Evolutionary conservation across 2,797 vertebrate genomes (phyloP).

Genomic region (Hoplostethus atlanticus): DNA sequence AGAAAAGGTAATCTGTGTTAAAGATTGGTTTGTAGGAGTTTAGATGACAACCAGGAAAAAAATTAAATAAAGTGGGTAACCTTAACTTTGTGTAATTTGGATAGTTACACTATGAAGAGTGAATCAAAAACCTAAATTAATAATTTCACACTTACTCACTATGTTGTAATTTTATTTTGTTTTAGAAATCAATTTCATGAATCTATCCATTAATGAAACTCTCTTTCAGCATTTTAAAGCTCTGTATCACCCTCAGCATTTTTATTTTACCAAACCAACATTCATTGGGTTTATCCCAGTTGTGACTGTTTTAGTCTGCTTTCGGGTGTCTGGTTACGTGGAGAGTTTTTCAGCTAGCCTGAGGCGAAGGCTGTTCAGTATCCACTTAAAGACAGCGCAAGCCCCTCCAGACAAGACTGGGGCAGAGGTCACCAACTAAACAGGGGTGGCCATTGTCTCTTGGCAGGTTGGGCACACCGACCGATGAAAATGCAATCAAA

Average conservation of each 20-base stretch:
- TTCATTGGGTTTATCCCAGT: conserved; percentile 29
- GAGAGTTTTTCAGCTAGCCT: conserved; percentile 79
- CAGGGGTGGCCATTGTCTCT: conserved; percentile 83
- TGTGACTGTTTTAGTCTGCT: conserved; percentile 58
- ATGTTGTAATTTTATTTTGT: background rate
- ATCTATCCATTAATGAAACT: background rate
- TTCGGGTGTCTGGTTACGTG: conserved; percentile 81
- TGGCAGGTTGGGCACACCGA: conserved; percentile 84
- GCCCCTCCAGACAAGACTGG: conserved; percentile 82
- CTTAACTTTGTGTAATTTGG: background rate
- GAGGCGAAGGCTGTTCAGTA: conserved; percentile 83
- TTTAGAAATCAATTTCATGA: background rate
- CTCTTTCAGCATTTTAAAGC: background rate
- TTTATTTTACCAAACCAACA: conserved; percentile 5
- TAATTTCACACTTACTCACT: background rate
- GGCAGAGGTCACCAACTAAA: conserved; percentile 85
- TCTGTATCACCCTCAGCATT: conserved; percentile 1
- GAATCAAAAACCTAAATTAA: background rate
- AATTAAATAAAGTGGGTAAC: background rate
- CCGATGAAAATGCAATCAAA: conserved; percentile 89
- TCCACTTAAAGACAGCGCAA: conserved; percentile 83
- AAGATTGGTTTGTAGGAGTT: no score
- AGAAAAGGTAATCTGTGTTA: no score
- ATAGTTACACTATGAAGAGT: background rate
- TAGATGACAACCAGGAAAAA: background rate